Base-by-base conservation (phyloP, 2,797 vertebrate species). In the Ibycter americanus region DNA sequence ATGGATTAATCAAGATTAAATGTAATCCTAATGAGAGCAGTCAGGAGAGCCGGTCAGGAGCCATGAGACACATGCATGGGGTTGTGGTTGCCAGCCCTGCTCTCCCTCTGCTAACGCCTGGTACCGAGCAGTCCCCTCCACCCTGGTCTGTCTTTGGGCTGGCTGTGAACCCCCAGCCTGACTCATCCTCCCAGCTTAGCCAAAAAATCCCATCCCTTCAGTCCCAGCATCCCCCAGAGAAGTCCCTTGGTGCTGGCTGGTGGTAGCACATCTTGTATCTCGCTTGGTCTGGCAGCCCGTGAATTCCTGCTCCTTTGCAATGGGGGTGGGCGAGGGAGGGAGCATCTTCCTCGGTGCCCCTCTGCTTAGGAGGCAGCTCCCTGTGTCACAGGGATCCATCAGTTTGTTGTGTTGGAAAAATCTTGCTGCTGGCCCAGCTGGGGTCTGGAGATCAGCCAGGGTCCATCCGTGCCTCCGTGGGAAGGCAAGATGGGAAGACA, bases 11-110 rank as follows among this genome's bases (percentile, higher is more conserved):
- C 65, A 15, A 13, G 72, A 22, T 54, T 22, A 46, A n/a, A 77
- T 22, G 11, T 9, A 8, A 31, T 73, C 29, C 65, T 83, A 55
- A 5, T 11, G 32, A 15, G 70, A 62, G 52, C 34, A 71, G 36
- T 16, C 0, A 0, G 52, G 42, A 70, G 66, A 27, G 51, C 17
- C 0, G 2, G 15, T 47, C 61, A 68, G 86, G 42, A 56, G 38
- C 46, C 25, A 1, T 1, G 54, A 61, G 44, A 25, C 11, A 3
- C 0, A 0, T 19, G 58, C 0, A 0, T 74, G 79, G n/a, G 61
- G n/a, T 15, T 32, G 51, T 36, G 54, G n/a, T 59, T 92, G 52
- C 76, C 42, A 80, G 38, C 32, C 4, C 58, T 0, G 0, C 26
- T 26, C 13, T 36, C 34, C 32, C 34, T 49, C 58, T 65, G n/a